Base-by-base conservation (phyloP, 2,888 invertebrate species). In the Standfussiana lucernea region DNA sequence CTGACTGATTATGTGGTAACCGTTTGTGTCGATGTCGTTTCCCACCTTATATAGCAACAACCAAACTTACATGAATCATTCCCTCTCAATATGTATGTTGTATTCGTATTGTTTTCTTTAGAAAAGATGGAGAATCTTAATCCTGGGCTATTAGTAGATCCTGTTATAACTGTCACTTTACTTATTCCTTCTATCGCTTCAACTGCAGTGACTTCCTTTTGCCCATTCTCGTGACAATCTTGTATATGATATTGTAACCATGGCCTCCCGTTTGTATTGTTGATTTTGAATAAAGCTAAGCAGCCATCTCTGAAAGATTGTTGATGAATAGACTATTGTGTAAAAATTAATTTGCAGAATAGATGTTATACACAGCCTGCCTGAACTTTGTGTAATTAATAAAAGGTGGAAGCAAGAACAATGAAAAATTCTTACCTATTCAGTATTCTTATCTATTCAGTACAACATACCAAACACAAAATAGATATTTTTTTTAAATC, bases 271-370 rank as follows among this genome's bases (percentile, higher is more conserved):
- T 76, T 89, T 28, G 89, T 85, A 75, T 93, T 85, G 45, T 90
- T 82, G 13, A 89, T 62, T 82, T 86, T 79, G 81, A 93, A 96
- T 28, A 95, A 87, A 65, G 94, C 89, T 59, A 92, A 86, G 86
- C 94, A 94, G 3, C 96, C 96, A 92, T 96, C 96, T 85, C 96
- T 96, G 86, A 67, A 94, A 95, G 69, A n/a, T 35, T 2, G 32
- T 37, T 21, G 4, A 32, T 45, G 2, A n/a, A 42, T 64, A 18
- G 32, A 45, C 28, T 28, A 15, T 45, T 40, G 3, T 1, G 18
- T 40, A 18, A 10, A 11, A 8, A 7, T 75, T 61, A 0, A 13
- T 47, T 75, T 61, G n/a, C 1, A 13, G 8, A 47, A 37, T 3
- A 18, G 2, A 21, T 1, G 10, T 24, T 59, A 11, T 24, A n/a